Conservation (phyloP, 2,113 vertebrate species). For the Otus sunia region DNA sequence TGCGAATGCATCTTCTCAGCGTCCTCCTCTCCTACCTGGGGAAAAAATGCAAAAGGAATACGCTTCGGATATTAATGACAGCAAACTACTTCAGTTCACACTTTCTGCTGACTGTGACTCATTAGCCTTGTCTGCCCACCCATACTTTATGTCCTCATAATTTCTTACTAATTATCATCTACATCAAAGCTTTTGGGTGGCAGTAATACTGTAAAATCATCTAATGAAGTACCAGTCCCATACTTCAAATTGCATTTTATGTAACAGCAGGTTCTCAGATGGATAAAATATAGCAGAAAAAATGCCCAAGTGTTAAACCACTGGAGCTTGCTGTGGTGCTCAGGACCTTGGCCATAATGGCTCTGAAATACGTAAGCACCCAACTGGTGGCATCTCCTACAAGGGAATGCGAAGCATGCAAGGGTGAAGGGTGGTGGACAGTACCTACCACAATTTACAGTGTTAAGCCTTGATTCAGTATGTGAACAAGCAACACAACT, state of each 20-base stretch:
- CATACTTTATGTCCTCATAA: slow-evolving; percentile 39
- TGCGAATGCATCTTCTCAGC: neutral
- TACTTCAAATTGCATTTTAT: neutral
- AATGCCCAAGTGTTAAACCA: neutral
- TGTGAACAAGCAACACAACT: neutral
- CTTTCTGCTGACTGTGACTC: slow-evolving; percentile 26
- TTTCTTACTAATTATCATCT: slow-evolving; percentile 35
- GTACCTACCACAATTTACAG: neutral
- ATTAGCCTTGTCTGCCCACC: slow-evolving; percentile 35
- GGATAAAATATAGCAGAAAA: neutral
- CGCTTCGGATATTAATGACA: neutral
- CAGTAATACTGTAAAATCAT: neutral
- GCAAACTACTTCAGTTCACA: neutral
- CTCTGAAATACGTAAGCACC: neutral
- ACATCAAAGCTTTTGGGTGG: slow-evolving; percentile 49
- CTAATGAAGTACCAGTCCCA: neutral
- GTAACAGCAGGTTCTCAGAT: neutral
- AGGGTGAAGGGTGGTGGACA: neutral
- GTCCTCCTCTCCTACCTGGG: neutral
- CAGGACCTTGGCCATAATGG: neutral
- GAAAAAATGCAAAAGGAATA: neutral
- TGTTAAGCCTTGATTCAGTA: neutral
- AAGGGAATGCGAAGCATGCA: neutral
- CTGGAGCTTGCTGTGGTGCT: neutral
- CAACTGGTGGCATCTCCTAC: neutral